Percentiles rank a stretch among this genome's conserved stretches.
phyloP scores from a whole-genome alignment of 2,888 invertebrate species.

The Bruchidius siliquastri region DNA sequence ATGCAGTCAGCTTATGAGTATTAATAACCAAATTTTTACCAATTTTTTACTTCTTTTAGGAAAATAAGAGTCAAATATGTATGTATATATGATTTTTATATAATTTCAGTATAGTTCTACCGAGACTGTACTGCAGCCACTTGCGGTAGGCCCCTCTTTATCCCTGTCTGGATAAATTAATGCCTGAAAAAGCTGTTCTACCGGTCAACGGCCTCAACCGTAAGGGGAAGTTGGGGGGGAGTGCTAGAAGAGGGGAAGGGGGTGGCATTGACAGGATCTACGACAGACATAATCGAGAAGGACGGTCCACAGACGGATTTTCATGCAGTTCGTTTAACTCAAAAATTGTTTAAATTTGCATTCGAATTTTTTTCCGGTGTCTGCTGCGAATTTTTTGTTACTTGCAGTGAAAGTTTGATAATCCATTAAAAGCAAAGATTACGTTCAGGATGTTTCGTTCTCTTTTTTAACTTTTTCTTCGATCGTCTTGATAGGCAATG shows the following conservation, averaged over 20 bases:
- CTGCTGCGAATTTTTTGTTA: background rate
- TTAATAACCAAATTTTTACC: too few relatives aligned
- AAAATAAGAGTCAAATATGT: too few relatives aligned
- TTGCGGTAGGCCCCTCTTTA: background rate
- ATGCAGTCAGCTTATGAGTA: too few relatives aligned
- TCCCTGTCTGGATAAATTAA: background rate
- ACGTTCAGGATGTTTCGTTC: background rate
- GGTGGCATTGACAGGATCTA: background rate
- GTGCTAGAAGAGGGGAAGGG: background rate
- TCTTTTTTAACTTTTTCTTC: background rate
- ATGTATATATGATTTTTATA: too few relatives aligned
- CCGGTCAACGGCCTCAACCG: background rate
- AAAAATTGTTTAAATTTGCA: background rate
- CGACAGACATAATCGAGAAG: background rate
- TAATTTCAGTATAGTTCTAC: background rate
- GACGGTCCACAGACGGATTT: background rate
- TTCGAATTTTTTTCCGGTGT: background rate
- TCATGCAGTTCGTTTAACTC: background rate
- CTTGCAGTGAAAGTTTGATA: background rate
- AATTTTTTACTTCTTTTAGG: too few relatives aligned
- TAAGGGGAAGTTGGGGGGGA: background rate
- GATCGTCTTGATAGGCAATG: background rate
- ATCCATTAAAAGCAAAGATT: background rate
- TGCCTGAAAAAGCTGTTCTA: background rate
- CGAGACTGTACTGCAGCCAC: background rate